These are phyloP conservation scores for Arion vulgaris DNA, from an alignment of 1,140 invertebrate species.

Conservation along the genomic window DNA sequence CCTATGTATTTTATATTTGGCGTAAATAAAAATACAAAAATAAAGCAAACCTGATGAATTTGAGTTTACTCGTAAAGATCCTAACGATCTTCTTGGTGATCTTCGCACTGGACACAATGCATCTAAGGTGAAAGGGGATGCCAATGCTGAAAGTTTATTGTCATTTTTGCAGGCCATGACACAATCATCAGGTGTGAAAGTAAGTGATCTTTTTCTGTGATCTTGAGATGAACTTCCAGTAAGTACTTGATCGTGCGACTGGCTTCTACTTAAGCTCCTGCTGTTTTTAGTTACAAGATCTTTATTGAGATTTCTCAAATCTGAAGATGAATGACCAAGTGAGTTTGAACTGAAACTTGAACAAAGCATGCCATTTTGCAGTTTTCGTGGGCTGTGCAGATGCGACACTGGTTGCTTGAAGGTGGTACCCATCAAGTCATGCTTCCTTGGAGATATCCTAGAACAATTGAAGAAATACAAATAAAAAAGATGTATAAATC, in stretches of 20 bases:
- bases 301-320: not conserved
- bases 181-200: not conserved
- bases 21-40: no score
- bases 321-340: not conserved
- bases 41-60: not conserved
- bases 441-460: not conserved
- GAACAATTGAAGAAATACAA: not conserved
- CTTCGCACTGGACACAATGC: not conserved
- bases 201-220: not conserved
- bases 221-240: not conserved
- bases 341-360: not conserved
- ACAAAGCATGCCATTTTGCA: not conserved
- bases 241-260: not conserved
- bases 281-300: not conserved
- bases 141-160: not conserved
- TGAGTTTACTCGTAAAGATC: not conserved
- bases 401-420: slow-evolving; percentile 1
- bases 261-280: not conserved
- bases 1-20: no score
- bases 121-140: not conserved
- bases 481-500: no score
- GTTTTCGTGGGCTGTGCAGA: not conserved
- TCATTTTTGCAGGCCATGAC: not conserved
- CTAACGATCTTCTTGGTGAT: slow-evolving; percentile 17
- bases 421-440: not conserved